These are phyloP conservation scores for Trididemnum clinides DNA, from an alignment of 23 tunicate species.

Conservation along the genomic window DNA sequence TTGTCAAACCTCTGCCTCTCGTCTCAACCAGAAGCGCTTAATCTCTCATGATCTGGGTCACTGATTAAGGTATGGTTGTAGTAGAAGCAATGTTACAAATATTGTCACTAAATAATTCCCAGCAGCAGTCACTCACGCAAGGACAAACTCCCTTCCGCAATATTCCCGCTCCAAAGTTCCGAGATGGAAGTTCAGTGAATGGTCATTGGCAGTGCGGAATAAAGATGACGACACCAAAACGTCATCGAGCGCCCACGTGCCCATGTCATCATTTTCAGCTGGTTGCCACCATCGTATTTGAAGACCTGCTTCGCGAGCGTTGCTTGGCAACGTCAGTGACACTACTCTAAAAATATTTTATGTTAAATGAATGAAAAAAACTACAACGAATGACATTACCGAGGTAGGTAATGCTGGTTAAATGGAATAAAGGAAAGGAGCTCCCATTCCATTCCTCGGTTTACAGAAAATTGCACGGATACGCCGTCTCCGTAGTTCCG, in stretches of 20 bases:
- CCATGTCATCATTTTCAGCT: not conserved
- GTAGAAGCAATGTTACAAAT: too few species aligned
- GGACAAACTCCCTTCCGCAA: constrained; percentile 32
- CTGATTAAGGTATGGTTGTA: too few species aligned
- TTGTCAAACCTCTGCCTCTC: too few species aligned
- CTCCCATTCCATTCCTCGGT: constrained; percentile 62
- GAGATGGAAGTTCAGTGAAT: constrained; percentile 77
- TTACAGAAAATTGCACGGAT: constrained; percentile 69
- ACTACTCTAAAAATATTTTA: constrained; percentile 29
- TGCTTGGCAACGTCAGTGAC: constrained; percentile 50
- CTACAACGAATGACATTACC: too few species aligned
- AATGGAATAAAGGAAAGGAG: too few species aligned
- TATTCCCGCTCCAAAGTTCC: constrained; percentile 38
- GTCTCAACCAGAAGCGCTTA: too few species aligned
- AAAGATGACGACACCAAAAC: constrained; percentile 63
- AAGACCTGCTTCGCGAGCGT: constrained; percentile 48
- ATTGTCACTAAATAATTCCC: too few species aligned
- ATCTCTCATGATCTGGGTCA: too few species aligned
- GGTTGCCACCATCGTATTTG: constrained; percentile 78
- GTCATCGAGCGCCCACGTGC: constrained; percentile 94
- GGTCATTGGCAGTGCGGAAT: constrained; percentile 57
- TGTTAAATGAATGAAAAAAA: not conserved
- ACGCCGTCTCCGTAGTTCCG: constrained; percentile 64
- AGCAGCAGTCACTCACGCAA: constrained; percentile 55
- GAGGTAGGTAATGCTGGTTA: too few species aligned